Evolutionary conservation across 2,888 invertebrate species (phyloP).

Genomic region (Coremacera marginata): DNA sequence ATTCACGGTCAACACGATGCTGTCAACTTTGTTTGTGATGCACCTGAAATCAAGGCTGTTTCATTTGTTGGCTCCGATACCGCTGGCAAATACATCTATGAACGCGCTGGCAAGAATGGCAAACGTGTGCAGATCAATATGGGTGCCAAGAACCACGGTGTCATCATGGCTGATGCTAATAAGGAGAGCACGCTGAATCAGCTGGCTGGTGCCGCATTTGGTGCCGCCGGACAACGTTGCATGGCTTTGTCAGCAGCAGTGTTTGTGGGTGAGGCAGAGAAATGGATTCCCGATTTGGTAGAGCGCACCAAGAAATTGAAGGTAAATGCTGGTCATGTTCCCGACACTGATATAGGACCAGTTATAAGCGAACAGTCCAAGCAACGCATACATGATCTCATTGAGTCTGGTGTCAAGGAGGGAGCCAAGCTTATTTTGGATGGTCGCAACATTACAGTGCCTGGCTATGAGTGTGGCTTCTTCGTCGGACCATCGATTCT

Average conservation of each 20-base stretch:
- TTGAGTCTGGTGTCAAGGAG: constrained; percentile 86
- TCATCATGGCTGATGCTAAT: constrained; percentile 97
- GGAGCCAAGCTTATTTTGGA: constrained; percentile 92
- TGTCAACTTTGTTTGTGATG: constrained; percentile 97
- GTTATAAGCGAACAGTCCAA: constrained; percentile 95
- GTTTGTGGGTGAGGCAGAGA: constrained; percentile 79
- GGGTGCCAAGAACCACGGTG: constrained; percentile 99
- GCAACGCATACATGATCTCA: constrained; percentile 81
- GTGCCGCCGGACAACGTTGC: constrained; percentile 98
- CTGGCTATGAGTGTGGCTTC: constrained; percentile 95
- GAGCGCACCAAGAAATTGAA: constrained; percentile 85
- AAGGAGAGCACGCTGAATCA: constrained; percentile 96
- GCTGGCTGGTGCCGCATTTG: constrained; percentile 94
- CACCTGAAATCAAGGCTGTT: constrained; percentile 95
- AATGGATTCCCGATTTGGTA: constrained; percentile 95
- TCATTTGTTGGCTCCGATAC: constrained; percentile 98
- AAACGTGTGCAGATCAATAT: constrained; percentile 98
- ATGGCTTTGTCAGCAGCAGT: constrained; percentile 89
- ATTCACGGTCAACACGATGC: constrained; percentile 96
- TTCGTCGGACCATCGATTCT: constrained; percentile 98
- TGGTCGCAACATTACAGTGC: constrained; percentile 85
- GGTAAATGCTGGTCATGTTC: constrained; percentile 90
- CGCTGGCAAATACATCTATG: constrained; percentile 96
- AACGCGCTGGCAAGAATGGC: constrained; percentile 89
- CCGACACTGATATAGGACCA: constrained; percentile 88